These are phyloP conservation scores for Erpetoichthys calabaricus DNA, from an alignment of 2,797 vertebrate genomes.

Conservation along the genomic window DNA sequence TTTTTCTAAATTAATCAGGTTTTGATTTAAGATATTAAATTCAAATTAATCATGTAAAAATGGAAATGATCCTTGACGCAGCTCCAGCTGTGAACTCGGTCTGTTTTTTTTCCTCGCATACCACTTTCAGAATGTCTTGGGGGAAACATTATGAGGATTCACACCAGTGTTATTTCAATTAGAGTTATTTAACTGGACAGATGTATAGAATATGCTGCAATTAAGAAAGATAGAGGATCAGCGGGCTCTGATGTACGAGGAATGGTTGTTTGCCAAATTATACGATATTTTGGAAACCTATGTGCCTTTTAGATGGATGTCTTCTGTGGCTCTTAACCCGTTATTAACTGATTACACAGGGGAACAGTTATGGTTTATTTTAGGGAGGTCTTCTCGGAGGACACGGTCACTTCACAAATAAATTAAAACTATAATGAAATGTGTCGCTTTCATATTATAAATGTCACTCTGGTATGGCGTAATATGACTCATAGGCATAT, in stretches of 20 bases:
- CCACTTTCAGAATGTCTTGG: slow-evolving; percentile 91
- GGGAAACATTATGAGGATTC: slow-evolving; percentile 97
- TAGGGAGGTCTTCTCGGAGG: too few relatives aligned
- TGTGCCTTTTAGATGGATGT: too few relatives aligned
- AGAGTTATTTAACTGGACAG: slow-evolving; percentile 97
- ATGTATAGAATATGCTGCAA: slow-evolving; percentile 91
- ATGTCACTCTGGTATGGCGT: too few relatives aligned
- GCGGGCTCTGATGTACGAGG: slow-evolving; percentile 48
- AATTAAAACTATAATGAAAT: too few relatives aligned
- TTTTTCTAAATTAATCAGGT: slow-evolving; percentile 99
- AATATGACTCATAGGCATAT: too few relatives aligned
- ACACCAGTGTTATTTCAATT: slow-evolving; percentile 97
- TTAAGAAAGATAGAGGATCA: slow-evolving; percentile 64
- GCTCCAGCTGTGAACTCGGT: slow-evolving; percentile 97
- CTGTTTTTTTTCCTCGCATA: slow-evolving; percentile 74
- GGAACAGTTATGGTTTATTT: too few relatives aligned
- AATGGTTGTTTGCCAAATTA: slow-evolving; percentile 6
- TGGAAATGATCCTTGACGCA: slow-evolving; percentile 98
- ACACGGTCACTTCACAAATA: too few relatives aligned
- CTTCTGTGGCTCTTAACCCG: too few relatives aligned
- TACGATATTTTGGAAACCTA: slow-evolving; percentile 1
- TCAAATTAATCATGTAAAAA: slow-evolving; percentile 99
- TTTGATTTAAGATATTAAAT: slow-evolving; percentile 99
- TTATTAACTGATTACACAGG: too few relatives aligned
- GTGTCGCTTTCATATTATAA: too few relatives aligned